Base-by-base conservation (phyloP, 2,888 invertebrate genomes). In the Hirtodrosophila histrioides region DNA sequence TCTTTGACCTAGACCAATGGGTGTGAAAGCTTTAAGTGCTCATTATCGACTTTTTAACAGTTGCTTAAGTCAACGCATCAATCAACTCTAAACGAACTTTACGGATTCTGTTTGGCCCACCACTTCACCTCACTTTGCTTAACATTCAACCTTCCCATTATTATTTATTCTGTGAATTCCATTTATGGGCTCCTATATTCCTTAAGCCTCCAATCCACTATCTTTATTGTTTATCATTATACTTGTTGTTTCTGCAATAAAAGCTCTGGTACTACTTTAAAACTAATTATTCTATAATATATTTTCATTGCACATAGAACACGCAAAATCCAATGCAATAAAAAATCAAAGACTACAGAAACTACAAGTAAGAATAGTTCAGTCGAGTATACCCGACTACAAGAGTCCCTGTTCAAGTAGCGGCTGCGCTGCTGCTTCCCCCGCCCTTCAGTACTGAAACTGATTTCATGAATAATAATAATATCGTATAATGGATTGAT, bases 301-400 rank as follows among this genome's bases (percentile, higher is more conserved):
- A 24, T 33, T 43, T 62, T 50, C 4, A 10, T 6, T 17, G n/a
- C 31, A 44, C 9, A n/a, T 17, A 50, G 35, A 44, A 9, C 31
- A 44, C 9, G n/a, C 27, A 54, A 39, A 44, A 37, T 41, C 23
- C 24, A 8, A n/a, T 29, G 27, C 37, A 49, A 69, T 69, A 55
- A 71, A 27, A 56, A 27, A 51, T 35, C 40, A 67, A 49, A 49
- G 29, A 10, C 53, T 48, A 8, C 17, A 17, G 10, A 7, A 4
- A 51, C 23, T 10, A 29, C 11, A 39, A 7, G 10, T 17, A 17
- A 17, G 17, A 17, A 17, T 17, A 2, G 1, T 17, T 17, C 2
- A 17, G 17, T 17, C 17, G 17, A 17, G 17, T 17, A 17, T 17
- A 17, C 17, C 17, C 17, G 17, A 17, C 17, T 17, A 17, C 17